Conservation (phyloP, 2,888 invertebrate genomes). For the Drosophila monieri region DNA sequence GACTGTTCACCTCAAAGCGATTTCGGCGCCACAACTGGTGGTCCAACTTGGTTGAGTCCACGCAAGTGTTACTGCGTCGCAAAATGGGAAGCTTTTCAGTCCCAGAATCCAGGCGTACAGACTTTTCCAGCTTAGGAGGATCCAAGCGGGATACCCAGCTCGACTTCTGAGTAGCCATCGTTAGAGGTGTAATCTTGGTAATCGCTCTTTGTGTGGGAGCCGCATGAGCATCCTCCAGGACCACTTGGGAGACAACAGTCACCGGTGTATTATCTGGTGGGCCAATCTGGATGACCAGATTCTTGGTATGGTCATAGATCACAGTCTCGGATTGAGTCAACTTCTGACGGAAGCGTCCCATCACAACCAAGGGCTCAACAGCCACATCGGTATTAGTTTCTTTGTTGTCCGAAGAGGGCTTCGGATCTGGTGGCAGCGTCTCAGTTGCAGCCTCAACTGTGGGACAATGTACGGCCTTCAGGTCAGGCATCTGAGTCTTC, state of each 20-base stretch:
- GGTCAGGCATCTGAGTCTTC: background rate
- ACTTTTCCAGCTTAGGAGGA: background rate
- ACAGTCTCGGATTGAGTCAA: conserved; percentile 55
- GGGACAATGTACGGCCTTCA: background rate
- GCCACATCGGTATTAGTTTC: background rate
- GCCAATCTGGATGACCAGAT: conserved; percentile 31
- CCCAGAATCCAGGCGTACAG: background rate
- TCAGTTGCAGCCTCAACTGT: background rate
- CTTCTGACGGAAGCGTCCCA: conserved; percentile 44
- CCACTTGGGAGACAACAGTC: background rate
- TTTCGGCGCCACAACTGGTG: background rate
- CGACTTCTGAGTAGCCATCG: background rate
- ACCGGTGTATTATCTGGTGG: background rate
- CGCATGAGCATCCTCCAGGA: conserved; percentile 12
- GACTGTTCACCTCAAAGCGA: background rate
- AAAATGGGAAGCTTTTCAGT: background rate
- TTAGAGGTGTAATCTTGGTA: background rate
- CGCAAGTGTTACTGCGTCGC: background rate
- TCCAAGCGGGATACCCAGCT: conserved; percentile 7
- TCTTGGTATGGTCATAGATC: conserved; percentile 55
- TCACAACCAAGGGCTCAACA: conserved; percentile 12
- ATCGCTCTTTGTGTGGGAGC: conserved; percentile 5
- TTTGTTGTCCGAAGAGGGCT: background rate
- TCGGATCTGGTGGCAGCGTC: background rate
- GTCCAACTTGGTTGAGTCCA: background rate